These are phyloP conservation scores for Bombus picipes DNA, from an alignment of 1,140 invertebrate species.

Conservation along the genomic window DNA sequence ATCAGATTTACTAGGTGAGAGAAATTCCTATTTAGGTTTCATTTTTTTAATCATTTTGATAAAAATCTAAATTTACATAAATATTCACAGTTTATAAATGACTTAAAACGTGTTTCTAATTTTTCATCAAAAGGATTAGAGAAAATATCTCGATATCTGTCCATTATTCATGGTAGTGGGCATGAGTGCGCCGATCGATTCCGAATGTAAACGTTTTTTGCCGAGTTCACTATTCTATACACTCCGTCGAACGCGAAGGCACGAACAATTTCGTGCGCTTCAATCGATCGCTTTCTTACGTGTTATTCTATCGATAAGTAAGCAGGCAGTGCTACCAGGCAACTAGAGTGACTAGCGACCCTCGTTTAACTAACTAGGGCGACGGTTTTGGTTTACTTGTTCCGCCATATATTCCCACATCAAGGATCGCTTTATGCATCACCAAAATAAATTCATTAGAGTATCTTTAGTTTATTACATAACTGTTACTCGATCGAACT, in stretches of 20 bases:
- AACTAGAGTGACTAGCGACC: not conserved
- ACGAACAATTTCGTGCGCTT: slow-evolving; percentile 30
- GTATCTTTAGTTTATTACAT: slow-evolving; percentile 44
- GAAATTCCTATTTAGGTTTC: too few relatives aligned
- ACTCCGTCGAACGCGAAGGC: not conserved
- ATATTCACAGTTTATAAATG: not conserved
- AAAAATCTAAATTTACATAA: not conserved
- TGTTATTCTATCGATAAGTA: not conserved
- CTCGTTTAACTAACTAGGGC: slow-evolving; percentile 29
- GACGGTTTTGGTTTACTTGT: slow-evolving; percentile 10
- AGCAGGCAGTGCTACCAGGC: not conserved
- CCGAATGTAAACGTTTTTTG: slow-evolving; percentile 26
- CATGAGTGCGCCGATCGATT: slow-evolving; percentile 33
- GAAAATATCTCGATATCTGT: not conserved
- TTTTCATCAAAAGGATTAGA: not conserved
- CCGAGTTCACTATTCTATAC: slow-evolving; percentile 22
- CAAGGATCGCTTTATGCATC: slow-evolving; percentile 24
- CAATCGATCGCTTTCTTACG: slow-evolving; percentile 23
- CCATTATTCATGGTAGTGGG: not conserved
- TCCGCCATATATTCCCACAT: not conserved
- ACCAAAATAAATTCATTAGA: slow-evolving; percentile 48
- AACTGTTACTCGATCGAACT: slow-evolving; percentile 3
- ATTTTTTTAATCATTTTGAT: not conserved
- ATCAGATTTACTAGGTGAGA: too few relatives aligned
- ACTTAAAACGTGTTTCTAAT: not conserved